Conservation (phyloP, 1,140 invertebrate genomes). For the Trinorchestia longiramus region DNA sequence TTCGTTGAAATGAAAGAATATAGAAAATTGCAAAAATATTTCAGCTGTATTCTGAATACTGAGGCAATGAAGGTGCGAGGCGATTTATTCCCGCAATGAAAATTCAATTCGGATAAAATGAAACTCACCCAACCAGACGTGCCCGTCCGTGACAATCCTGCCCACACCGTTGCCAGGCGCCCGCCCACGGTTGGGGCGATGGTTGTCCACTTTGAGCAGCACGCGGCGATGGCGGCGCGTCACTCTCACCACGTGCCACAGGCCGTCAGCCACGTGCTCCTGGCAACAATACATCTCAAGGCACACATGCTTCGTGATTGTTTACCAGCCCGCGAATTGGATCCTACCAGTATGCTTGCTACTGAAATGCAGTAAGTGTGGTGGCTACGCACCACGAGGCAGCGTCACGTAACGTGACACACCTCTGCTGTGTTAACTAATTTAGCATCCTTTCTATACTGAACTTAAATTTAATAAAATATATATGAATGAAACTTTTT, state of each 20-base stretch:
- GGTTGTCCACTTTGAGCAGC: slow-evolving; percentile 56
- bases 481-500: too few relatives aligned
- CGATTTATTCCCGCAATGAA: background rate
- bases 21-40: background rate
- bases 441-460: too few relatives aligned
- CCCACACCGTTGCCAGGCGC: background rate
- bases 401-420: too few relatives aligned
- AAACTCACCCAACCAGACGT: slow-evolving; percentile 54
- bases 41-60: background rate
- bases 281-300: background rate
- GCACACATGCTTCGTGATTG: too few relatives aligned
- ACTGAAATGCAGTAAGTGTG: too few relatives aligned
- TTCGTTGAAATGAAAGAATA: background rate
- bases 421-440: too few relatives aligned
- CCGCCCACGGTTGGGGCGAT: background rate
- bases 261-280: background rate
- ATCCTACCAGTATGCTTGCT: too few relatives aligned
- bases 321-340: too few relatives aligned
- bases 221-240: slow-evolving; percentile 12
- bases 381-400: too few relatives aligned
- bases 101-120: background rate
- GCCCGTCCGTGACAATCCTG: slow-evolving; percentile 9
- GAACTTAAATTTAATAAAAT: too few relatives aligned
- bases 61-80: background rate
- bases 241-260: slow-evolving; percentile 27